Percentiles rank a stretch among this genome's conserved stretches.
Conservation (phyloP, 1,140 invertebrate species). For the Holotrichia oblita region DNA sequence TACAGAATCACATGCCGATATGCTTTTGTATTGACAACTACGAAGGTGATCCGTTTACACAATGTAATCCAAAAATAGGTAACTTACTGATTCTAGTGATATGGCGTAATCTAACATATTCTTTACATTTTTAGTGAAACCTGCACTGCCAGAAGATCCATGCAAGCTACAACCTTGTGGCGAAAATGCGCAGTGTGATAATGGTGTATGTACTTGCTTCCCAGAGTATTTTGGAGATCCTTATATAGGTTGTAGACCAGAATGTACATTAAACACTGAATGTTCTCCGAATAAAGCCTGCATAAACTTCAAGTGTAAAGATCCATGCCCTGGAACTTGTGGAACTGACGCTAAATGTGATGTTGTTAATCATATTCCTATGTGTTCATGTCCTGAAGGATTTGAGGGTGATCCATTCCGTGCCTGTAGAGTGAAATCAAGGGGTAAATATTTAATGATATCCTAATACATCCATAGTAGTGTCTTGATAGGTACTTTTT, state of each 20-base stretch:
- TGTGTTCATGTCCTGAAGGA: constrained; percentile 73
- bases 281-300: constrained; percentile 80
- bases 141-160: constrained; percentile 60
- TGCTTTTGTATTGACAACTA: constrained; percentile 74
- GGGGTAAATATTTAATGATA: not conserved
- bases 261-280: constrained; percentile 86
- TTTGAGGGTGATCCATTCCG: constrained; percentile 77
- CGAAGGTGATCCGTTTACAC: constrained; percentile 77
- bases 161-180: constrained; percentile 72
- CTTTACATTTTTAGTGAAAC: constrained; percentile 34
- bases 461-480: too few relatives aligned
- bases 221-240: constrained; percentile 71
- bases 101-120: not conserved
- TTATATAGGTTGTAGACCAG: constrained; percentile 77
- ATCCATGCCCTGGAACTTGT: constrained; percentile 82
- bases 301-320: constrained; percentile 76
- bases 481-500: too few relatives aligned
- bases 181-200: constrained; percentile 70
- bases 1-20: constrained; percentile 78
- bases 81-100: not conserved
- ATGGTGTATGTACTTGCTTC: constrained; percentile 70
- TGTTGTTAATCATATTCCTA: constrained; percentile 80
- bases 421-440: constrained; percentile 65
- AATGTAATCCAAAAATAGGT: constrained; percentile 61
- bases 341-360: constrained; percentile 77